A percentile compares a stretch with the other conserved stretches of the same genome.
phyloP scores from a whole-genome alignment of 2,797 vertebrate genomes.

The Clamator glandarius region DNA sequence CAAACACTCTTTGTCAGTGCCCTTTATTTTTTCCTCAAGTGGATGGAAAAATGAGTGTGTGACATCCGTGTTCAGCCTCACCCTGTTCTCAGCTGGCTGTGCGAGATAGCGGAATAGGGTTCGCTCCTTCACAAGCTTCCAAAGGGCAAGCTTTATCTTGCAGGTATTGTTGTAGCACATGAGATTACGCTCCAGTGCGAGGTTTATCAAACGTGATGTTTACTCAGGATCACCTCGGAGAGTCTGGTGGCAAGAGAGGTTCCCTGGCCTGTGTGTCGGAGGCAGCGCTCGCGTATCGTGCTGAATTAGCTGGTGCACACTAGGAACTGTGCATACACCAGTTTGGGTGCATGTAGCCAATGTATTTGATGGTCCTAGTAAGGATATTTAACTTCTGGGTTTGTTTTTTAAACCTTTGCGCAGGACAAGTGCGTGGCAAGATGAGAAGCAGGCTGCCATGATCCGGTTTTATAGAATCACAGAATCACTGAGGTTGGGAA shows the following conservation, averaged over 20 bases:
- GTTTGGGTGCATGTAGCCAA: accelerated
- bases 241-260: not conserved
- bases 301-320: not conserved
- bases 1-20: conserved; percentile 2
- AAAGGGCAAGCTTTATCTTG: conserved; percentile 42
- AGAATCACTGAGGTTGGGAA: too few species aligned
- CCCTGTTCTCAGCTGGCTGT: conserved; percentile 29
- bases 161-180: conserved; percentile 22
- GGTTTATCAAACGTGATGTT: conserved; percentile 48
- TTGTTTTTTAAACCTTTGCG: not conserved
- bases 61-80: conserved; percentile 29
- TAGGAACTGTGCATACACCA: accelerated
- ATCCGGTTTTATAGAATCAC: not conserved
- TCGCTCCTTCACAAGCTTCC: not conserved
- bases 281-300: accelerated
- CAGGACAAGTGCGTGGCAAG: not conserved
- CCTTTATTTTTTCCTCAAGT: not conserved
- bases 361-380: not conserved
- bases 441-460: not conserved
- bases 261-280: not conserved
- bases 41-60: conserved; percentile 25
- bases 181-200: not conserved
- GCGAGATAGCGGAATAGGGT: not conserved
- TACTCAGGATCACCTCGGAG: conserved; percentile 44
- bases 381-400: not conserved